A percentile compares a stretch with the other conserved stretches of the same genome.
These are phyloP conservation scores for Frieseomelitta varia DNA, from an alignment of 1,140 invertebrate genomes.

Conservation along the genomic window DNA sequence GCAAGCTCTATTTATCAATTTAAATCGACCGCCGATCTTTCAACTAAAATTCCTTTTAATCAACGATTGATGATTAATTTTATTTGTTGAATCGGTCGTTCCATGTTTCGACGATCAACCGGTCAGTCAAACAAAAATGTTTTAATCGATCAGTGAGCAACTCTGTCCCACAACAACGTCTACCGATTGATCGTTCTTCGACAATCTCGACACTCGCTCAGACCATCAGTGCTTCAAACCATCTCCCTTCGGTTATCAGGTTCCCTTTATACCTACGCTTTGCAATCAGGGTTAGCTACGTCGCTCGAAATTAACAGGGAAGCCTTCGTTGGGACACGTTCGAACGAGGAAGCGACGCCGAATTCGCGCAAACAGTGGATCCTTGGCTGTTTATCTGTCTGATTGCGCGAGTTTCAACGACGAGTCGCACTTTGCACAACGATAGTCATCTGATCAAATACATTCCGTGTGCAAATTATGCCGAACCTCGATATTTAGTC, in stretches of 20 bases:
- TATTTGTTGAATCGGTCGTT: no score
- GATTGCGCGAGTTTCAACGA: neutral
- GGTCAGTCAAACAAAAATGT: no score
- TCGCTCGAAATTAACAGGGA: conserved; percentile 3
- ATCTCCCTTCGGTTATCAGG: neutral
- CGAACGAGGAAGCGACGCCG: neutral
- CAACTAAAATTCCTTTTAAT: no score
- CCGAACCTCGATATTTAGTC: neutral
- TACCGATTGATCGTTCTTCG: neutral
- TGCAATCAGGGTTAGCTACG: neutral
- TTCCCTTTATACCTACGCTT: neutral
- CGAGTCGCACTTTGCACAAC: neutral
- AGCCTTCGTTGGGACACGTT: neutral
- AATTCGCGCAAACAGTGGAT: neutral
- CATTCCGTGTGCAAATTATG: neutral
- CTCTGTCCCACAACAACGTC: no score
- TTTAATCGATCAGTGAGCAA: no score
- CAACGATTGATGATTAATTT: no score
- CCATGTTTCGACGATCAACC: no score
- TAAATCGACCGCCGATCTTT: no score
- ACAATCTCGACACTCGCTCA: neutral
- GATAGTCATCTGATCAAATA: neutral
- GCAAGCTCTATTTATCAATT: no score
- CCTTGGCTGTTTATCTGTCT: conserved; percentile 4
- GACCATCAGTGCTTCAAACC: neutral